Evolutionary conservation across 2,113 vertebrate genomes (phyloP).

Genomic region (Rhagologus leucostigma): DNA sequence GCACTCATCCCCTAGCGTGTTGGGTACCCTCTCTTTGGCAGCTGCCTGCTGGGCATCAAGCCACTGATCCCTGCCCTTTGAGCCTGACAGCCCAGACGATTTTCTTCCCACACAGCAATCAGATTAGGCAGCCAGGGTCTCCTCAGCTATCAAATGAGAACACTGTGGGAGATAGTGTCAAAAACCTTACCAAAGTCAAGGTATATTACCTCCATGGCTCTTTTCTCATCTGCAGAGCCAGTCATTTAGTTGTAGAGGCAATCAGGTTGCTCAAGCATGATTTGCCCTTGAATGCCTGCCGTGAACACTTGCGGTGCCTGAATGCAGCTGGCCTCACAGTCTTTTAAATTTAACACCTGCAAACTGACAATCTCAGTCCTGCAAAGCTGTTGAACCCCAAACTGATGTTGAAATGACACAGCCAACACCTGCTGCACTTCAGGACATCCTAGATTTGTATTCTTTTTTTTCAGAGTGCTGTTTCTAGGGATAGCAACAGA

Average conservation of each 20-base stretch:
- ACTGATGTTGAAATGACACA: slow-evolving; percentile 14
- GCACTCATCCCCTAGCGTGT: accelerated
- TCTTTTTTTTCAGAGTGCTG: background rate
- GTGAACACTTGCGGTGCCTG: background rate
- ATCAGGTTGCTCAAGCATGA: slow-evolving; percentile 48
- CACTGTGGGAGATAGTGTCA: slow-evolving; percentile 18
- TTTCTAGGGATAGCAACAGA: background rate
- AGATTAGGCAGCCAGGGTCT: background rate
- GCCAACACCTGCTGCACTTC: slow-evolving; percentile 34
- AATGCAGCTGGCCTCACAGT: slow-evolving; percentile 43
- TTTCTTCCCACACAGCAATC: background rate
- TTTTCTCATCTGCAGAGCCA: slow-evolving; percentile 16
- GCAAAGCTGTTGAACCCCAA: slow-evolving; percentile 41
- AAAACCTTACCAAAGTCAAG: slow-evolving; percentile 52
- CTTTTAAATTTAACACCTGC: slow-evolving; percentile 59
- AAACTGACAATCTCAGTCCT: slow-evolving; percentile 30
- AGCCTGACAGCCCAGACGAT: background rate
- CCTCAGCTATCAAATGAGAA: slow-evolving; percentile 22
- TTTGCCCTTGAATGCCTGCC: slow-evolving; percentile 51
- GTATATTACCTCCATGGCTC: slow-evolving; percentile 15
- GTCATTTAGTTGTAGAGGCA: slow-evolving; percentile 15
- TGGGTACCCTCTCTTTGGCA: background rate
- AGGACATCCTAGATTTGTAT: background rate
- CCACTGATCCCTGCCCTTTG: background rate
- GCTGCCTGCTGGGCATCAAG: background rate